A percentile compares a stretch with the other conserved stretches of the same genome.
Evolutionary conservation across 2,797 vertebrate species (phyloP).

Genomic region (Propithecus perrieri): DNA sequence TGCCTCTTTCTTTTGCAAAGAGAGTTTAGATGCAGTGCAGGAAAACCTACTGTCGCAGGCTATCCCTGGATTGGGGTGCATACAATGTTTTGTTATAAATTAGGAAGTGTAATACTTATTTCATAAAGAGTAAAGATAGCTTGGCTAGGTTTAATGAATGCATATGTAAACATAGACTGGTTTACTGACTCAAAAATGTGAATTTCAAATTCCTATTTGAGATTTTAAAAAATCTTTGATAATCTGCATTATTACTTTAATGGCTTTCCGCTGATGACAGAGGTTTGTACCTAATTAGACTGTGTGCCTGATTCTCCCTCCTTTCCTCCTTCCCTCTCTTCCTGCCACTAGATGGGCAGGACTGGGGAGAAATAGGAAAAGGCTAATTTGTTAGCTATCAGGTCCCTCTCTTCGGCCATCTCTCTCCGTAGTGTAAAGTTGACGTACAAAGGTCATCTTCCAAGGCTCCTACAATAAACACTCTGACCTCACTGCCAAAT

Average conservation of each 20-base stretch:
- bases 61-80: neutral
- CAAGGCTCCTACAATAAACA: conserved; percentile 49
- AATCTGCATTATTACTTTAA: neutral
- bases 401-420: neutral
- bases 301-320: neutral
- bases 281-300: neutral
- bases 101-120: neutral
- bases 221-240: neutral
- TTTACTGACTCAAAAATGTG: neutral
- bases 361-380: conserved; percentile 18
- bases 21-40: neutral
- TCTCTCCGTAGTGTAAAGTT: conserved; percentile 5
- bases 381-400: conserved; percentile 18
- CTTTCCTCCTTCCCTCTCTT: neutral
- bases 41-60: neutral
- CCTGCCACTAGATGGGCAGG: neutral
- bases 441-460: conserved; percentile 65
- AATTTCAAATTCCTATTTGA: conserved; percentile 35
- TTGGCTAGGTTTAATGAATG: neutral
- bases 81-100: neutral
- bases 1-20: conserved; percentile 26
- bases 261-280: neutral
- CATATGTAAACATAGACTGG: neutral
- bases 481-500: conserved; percentile 69
- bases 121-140: neutral